Conservation (phyloP, 1,140 invertebrate species). For the Hetaerina americana region DNA sequence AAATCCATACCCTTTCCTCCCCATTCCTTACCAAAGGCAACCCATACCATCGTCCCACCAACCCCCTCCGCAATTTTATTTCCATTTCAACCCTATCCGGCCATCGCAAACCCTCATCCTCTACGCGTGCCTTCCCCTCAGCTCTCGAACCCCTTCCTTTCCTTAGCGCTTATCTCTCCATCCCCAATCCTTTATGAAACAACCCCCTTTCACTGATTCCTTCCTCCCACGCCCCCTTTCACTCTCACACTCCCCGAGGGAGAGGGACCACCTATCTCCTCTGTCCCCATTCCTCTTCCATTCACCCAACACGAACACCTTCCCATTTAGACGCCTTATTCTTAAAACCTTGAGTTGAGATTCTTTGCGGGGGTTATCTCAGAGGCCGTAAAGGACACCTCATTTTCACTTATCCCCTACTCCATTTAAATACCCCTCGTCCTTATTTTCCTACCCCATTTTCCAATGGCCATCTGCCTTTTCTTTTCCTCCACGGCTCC, state of each 20-base stretch:
- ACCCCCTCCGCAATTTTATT: neutral
- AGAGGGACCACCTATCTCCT: neutral
- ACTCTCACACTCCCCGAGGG: neutral
- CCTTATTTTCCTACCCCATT: no score
- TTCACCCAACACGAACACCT: no score
- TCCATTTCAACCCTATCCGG: neutral
- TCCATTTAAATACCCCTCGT: no score
- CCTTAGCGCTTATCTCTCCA: neutral
- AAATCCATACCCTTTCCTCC: neutral
- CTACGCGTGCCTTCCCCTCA: neutral
- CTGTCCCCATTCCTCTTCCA: neutral
- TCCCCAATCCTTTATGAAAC: neutral
- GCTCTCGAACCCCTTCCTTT: neutral
- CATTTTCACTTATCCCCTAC: no score
- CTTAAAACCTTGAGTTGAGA: no score
- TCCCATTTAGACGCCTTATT: no score
- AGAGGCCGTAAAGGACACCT: no score
- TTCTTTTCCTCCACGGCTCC: no score
- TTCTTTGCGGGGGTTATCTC: no score
- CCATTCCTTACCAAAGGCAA: no score
- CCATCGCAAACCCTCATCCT: neutral
- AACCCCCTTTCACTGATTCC: neutral
- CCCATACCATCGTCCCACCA: no score
- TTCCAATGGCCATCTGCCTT: no score
- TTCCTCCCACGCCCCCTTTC: neutral